Conservation (phyloP, 1,140 invertebrate genomes). For the Drosophila murphyi region DNA sequence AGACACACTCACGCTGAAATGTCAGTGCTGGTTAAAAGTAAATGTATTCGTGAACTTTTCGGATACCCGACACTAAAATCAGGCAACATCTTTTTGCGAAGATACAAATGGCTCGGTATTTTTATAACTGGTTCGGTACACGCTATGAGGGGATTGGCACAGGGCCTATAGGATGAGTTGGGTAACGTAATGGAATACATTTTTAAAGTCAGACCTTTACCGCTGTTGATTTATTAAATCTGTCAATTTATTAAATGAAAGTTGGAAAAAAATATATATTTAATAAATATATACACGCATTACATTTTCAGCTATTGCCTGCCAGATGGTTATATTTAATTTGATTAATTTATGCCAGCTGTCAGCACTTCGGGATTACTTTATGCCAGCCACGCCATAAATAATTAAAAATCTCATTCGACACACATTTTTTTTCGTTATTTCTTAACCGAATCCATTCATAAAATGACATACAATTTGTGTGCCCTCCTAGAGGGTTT, state of each 20-base stretch:
- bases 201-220: background rate
- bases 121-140: too few species aligned
- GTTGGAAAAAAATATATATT: background rate
- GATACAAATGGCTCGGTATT: too few species aligned
- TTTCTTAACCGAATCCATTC: slow-evolving; percentile 28
- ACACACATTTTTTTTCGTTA: slow-evolving; percentile 8
- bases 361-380: background rate
- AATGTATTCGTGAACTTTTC: too few species aligned
- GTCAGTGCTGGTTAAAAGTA: too few species aligned
- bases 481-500: slow-evolving; percentile 5
- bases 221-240: background rate
- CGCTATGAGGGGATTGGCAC: too few species aligned
- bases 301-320: background rate
- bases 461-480: slow-evolving; percentile 50
- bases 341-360: background rate
- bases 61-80: too few species aligned
- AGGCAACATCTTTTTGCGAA: too few species aligned
- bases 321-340: background rate
- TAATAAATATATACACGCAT: slow-evolving; percentile 1
- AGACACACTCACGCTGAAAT: background rate
- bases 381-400: slow-evolving; percentile 8
- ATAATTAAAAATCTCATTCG: slow-evolving; percentile 25
- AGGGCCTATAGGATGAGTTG: too few species aligned
- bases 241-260: background rate
- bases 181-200: too few species aligned